Evolutionary conservation across 2,797 vertebrate genomes (phyloP).

Genomic region (Pseudochromis fuscus): DNA sequence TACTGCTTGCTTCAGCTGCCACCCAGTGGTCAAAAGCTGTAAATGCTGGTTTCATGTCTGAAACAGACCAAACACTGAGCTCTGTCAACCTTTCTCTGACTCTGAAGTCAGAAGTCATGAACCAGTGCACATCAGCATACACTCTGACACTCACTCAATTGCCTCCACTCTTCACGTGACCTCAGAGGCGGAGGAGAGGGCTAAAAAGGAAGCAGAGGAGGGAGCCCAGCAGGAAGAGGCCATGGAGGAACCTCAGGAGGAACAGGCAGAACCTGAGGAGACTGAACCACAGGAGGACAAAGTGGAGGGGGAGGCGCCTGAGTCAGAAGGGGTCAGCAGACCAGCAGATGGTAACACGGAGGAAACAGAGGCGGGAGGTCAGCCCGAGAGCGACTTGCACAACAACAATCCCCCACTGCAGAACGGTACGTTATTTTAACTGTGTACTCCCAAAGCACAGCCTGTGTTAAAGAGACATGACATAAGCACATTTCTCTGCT

Average conservation of each 20-base stretch:
- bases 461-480: neutral
- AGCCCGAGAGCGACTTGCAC: constrained; percentile 50
- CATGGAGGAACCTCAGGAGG: constrained; percentile 82
- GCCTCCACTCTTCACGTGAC: constrained; percentile 32
- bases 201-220: constrained; percentile 79
- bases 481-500: neutral
- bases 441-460: neutral
- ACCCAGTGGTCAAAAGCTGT: constrained; percentile 13
- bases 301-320: constrained; percentile 51
- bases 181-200: constrained; percentile 88
- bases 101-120: constrained; percentile 10
- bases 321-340: constrained; percentile 59
- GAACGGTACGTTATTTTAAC: constrained; percentile 83
- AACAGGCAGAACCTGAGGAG: constrained; percentile 59
- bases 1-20: constrained; percentile 24
- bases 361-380: constrained; percentile 48
- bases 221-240: constrained; percentile 78
- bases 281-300: constrained; percentile 73
- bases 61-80: neutral
- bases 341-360: constrained; percentile 58
- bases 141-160: constrained; percentile 16
- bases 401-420: constrained; percentile 75
- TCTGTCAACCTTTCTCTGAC: neutral
- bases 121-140: constrained; percentile 6
- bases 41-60: neutral